These are phyloP conservation scores for Columba livia DNA, from an alignment of 2,113 vertebrate genomes.

Conservation along the genomic window DNA sequence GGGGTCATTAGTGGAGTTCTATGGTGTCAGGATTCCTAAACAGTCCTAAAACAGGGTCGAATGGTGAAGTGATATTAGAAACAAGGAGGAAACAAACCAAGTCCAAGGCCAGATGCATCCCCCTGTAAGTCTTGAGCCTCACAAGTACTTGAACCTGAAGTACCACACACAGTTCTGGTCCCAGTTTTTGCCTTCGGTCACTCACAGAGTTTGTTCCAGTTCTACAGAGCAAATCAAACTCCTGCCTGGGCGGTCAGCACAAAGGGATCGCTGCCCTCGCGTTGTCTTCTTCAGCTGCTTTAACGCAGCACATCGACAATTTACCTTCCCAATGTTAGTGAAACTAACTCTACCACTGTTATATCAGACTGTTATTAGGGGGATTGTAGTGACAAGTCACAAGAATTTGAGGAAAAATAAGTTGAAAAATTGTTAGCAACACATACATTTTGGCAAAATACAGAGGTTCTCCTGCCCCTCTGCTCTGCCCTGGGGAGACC, in stretches of 20 bases:
- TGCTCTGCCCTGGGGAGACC: too few relatives aligned
- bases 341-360: background rate
- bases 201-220: background rate
- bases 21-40: background rate
- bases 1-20: background rate
- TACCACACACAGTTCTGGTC: background rate
- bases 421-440: background rate
- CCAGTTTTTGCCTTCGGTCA: background rate
- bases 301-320: background rate
- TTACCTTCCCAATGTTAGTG: background rate
- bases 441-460: background rate
- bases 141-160: background rate
- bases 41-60: background rate
- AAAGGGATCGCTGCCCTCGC: accelerated
- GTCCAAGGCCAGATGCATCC: background rate
- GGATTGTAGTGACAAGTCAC: background rate
- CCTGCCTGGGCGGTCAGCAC: background rate
- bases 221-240: background rate
- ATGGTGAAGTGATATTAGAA: background rate
- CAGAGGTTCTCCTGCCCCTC: too few relatives aligned
- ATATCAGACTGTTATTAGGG: background rate
- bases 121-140: background rate
- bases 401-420: background rate
- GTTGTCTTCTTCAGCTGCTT: background rate
- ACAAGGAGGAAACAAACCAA: background rate